Evolutionary conservation across 2,113 vertebrate species (phyloP).

Genomic region (Azemiops feae): DNA sequence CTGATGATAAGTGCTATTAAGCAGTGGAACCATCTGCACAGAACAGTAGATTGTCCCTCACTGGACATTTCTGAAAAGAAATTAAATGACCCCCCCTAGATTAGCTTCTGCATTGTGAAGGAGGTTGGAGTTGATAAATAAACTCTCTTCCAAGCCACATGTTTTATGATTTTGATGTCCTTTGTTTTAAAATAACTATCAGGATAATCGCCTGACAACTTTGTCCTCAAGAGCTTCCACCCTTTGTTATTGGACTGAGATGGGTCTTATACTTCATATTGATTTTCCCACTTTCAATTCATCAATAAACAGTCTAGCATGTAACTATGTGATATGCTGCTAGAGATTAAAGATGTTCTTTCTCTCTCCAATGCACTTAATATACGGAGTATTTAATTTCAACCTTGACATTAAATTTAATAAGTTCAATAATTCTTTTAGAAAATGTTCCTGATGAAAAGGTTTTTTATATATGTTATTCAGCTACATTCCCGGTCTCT

Average conservation of each 20-base stretch:
- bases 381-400: slow-evolving; percentile 60
- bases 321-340: not conserved
- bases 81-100: not conserved
- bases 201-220: not conserved
- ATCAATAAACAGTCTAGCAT: not conserved
- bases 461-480: slow-evolving; percentile 41
- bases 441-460: slow-evolving; percentile 39
- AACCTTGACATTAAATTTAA: slow-evolving; percentile 43
- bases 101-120: not conserved
- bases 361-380: not conserved
- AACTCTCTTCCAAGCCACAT: not conserved
- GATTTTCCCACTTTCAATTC: slow-evolving; percentile 18
- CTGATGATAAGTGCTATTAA: not conserved
- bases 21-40: not conserved
- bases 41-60: not conserved
- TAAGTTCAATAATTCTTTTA: slow-evolving; percentile 52
- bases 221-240: not conserved
- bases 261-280: not conserved
- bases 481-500: slow-evolving; percentile 14
- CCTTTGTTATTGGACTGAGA: not conserved
- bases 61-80: not conserved
- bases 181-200: not conserved
- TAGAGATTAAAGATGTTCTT: not conserved
- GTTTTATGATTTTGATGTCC: not conserved
- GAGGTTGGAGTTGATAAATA: not conserved